Percentiles rank a stretch among this genome's conserved stretches.
Evolutionary conservation across 2,888 invertebrate genomes (phyloP).

Genomic region (Dasysyrphus albostriatus): DNA sequence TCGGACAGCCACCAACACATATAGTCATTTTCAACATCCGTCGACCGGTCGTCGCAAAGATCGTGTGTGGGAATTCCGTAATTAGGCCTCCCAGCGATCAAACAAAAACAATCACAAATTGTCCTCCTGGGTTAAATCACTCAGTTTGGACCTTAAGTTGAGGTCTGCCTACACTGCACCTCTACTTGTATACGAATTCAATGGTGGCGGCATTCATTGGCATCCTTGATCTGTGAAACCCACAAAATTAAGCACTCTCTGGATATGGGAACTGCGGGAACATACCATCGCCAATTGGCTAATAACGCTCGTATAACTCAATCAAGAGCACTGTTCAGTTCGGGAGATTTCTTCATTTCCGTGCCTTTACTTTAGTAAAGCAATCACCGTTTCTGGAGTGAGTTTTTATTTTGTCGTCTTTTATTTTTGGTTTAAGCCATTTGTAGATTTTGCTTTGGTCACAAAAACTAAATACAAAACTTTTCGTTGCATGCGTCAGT

Average conservation of each 20-base stretch:
- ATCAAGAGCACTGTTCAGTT: slow-evolving; percentile 58
- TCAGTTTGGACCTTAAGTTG: slow-evolving; percentile 49
- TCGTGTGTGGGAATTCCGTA: slow-evolving; percentile 76
- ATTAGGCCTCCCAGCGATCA: slow-evolving; percentile 73
- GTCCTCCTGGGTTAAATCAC: slow-evolving; percentile 73
- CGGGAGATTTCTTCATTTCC: slow-evolving; percentile 72
- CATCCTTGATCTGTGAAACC: slow-evolving; percentile 66
- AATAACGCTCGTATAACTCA: slow-evolving; percentile 76
- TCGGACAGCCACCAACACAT: slow-evolving; percentile 2
- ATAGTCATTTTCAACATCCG: not conserved
- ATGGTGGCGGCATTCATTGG: slow-evolving; percentile 67
- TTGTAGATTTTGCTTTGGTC: slow-evolving; percentile 52
- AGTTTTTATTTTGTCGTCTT: slow-evolving; percentile 12
- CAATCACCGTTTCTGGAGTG: slow-evolving; percentile 55
- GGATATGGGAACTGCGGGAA: slow-evolving; percentile 36
- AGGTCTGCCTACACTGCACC: slow-evolving; percentile 22
- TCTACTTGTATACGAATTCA: not conserved
- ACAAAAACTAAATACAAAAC: slow-evolving; percentile 51
- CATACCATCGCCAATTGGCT: slow-evolving; percentile 72
- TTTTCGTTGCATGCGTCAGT: slow-evolving; percentile 16
- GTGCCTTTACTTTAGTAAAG: slow-evolving; percentile 30
- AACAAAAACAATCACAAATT: slow-evolving; percentile 75
- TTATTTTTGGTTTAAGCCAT: slow-evolving; percentile 39
- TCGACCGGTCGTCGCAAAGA: slow-evolving; percentile 28
- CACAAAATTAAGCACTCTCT: slow-evolving; percentile 69